These are phyloP conservation scores for Harpalus rufipes DNA, from an alignment of 2,888 invertebrate genomes.

Conservation along the genomic window DNA sequence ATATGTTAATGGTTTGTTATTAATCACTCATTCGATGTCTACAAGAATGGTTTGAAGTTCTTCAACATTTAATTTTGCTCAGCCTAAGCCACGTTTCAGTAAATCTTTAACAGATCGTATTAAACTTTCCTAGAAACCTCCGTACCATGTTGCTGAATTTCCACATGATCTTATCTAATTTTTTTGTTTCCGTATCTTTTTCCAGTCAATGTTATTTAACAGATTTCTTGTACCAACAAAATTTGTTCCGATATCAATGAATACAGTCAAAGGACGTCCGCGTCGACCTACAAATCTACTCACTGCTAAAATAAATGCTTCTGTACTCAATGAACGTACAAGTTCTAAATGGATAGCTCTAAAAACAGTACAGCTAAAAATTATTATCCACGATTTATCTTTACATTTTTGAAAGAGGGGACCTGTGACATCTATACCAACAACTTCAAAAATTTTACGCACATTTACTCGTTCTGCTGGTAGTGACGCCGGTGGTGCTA, in stretches of 20 bases:
- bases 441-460: slow-evolving; percentile 71
- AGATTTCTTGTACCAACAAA: slow-evolving; percentile 72
- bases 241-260: slow-evolving; percentile 74
- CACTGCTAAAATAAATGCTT: slow-evolving; percentile 72
- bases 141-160: slow-evolving; percentile 76
- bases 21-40: slow-evolving; percentile 73
- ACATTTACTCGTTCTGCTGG: slow-evolving; percentile 71
- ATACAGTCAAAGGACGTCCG: slow-evolving; percentile 72
- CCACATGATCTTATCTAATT: slow-evolving; percentile 70
- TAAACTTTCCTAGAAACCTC: slow-evolving; percentile 76
- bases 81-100: slow-evolving; percentile 73
- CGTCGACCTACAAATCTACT: slow-evolving; percentile 72
- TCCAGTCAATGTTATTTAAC: slow-evolving; percentile 70
- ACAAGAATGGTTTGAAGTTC: slow-evolving; percentile 70
- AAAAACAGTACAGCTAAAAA: slow-evolving; percentile 75
- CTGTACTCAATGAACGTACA: slow-evolving; percentile 71
- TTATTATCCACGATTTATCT: slow-evolving; percentile 72
- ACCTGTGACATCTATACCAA: slow-evolving; percentile 74
- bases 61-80: slow-evolving; percentile 70
- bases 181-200: slow-evolving; percentile 68
- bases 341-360: slow-evolving; percentile 74
- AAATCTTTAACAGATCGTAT: slow-evolving; percentile 74
- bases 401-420: slow-evolving; percentile 71
- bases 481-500: slow-evolving; percentile 69
- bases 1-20: slow-evolving; percentile 73